Evolutionary conservation across 2,888 invertebrate species (phyloP), one percentile per base, ranked within the genome.

Genomic region (Thereva unica): DNA sequence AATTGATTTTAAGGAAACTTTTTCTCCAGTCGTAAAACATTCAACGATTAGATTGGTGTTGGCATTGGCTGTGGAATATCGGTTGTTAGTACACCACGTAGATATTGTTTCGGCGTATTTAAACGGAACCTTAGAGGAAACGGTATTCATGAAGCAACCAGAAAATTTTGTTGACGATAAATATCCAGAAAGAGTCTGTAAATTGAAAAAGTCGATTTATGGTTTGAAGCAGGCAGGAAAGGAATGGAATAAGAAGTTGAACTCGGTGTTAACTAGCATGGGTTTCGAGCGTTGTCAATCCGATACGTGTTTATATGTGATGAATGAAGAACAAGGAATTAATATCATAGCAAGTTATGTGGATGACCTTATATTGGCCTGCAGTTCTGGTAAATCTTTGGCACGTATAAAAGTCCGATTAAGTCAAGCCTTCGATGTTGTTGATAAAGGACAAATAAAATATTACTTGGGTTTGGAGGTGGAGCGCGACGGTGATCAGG

Each of bases 1-100:
- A 12, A 49, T 71, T 44, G 73, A 75, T 68, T 75, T 71, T 67
- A 45, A 67, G 34, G 72, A 76, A 66, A 73, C 73, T 5, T 74
- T 70, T 68, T 68, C 73, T 9, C 74, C 73, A 34, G 72, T 74
- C 42, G 71, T 68, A 6, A 40, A 69, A 44, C 67, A 71, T 63
- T 66, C 70, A 42, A 69, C 71, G 6, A 70, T 75, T 34, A 63
- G 73, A 56, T 41, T 71, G 8, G 64, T 74, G 40, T 44, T 44
- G 44, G 44, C 44, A n/a, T 44, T 44, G 44, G 8, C 44, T n/a
- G 44, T 44, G 44, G 44, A 44, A 44, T 9, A 9, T 71, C 71
- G 9, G 70, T 72, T 67, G 71, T 71, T 50, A 68, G 71, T 5
- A 68, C 71, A 4, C n/a, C 44, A 44, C 2, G 9, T 23, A 23